These are phyloP conservation scores for Uropsilus gracilis DNA, from an alignment of 2,113 vertebrate genomes.

Conservation along the genomic window DNA sequence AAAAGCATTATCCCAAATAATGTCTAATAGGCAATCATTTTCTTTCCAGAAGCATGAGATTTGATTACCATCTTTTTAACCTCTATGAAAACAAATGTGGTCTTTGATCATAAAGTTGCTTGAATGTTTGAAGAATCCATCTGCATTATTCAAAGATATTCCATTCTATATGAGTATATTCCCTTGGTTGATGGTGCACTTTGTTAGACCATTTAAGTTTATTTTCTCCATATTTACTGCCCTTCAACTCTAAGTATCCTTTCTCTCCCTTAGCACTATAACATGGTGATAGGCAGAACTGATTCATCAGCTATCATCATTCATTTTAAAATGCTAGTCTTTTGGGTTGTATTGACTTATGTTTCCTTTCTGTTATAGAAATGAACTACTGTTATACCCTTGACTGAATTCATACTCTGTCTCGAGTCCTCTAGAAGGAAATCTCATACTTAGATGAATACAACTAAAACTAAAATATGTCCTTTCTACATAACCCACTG, in stretches of 20 bases:
- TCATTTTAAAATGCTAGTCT: slow-evolving; percentile 64
- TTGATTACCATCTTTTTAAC: slow-evolving; percentile 70
- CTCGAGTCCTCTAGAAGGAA: background rate
- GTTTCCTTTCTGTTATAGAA: slow-evolving; percentile 49
- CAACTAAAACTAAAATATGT: slow-evolving; percentile 44
- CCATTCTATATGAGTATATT: slow-evolving; percentile 77
- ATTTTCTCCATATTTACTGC: slow-evolving; percentile 71
- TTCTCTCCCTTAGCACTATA: slow-evolving; percentile 59
- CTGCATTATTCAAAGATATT: slow-evolving; percentile 76
- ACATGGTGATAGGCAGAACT: slow-evolving; percentile 54
- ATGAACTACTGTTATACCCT: slow-evolving; percentile 12
- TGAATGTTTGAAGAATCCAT: slow-evolving; percentile 83
- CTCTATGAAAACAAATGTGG: slow-evolving; percentile 66
- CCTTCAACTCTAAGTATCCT: slow-evolving; percentile 61
- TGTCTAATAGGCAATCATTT: slow-evolving; percentile 66
- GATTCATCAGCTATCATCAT: slow-evolving; percentile 61
- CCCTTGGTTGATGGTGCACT: slow-evolving; percentile 51
- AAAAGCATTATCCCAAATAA: slow-evolving; percentile 67
- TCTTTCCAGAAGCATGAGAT: slow-evolving; percentile 24
- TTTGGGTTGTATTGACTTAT: slow-evolving; percentile 56
- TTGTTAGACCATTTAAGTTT: slow-evolving; percentile 67
- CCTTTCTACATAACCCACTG: background rate
- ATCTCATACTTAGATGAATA: background rate
- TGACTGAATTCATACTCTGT: slow-evolving; percentile 40
- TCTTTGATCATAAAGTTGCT: slow-evolving; percentile 77